Base-by-base conservation (phyloP, 2,113 vertebrate species). In the Larimichthys polyactis region DNA sequence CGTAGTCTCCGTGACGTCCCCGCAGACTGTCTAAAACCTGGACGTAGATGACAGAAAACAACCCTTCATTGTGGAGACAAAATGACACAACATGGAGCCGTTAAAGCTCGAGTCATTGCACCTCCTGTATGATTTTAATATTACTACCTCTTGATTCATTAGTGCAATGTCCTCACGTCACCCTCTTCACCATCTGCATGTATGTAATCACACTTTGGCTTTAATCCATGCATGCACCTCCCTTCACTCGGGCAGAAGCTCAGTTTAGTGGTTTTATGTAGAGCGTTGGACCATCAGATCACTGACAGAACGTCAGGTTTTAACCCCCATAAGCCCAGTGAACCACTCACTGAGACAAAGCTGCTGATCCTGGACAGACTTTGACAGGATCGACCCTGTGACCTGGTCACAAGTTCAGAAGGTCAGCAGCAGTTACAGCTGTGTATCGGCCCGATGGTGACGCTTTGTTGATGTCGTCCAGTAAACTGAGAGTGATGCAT, bases 331-430 rank as follows among this genome's bases (percentile, higher is more conserved):
- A 44, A 82, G 58, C 44, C 12, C 64, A 15, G 59, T 58, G 3
- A 64, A 79, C 16, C 62, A 2, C 79, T 78, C 46, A 11, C 40
- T 20, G 43, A 36, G 57, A 44, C 65, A 64, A 69, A 83, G 68
- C 83, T 44, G 69, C 73, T 84, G 58, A 48, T 68, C 55, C 54
- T 48, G 48, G 19, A 63, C 55, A 55, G 58, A 20, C 71, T 46
- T 57, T 1, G 0, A 9, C 44, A 1, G 17, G 52, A 58, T 71
- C 12, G 29, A 68, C 79, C 79, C 69, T 2, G 4, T 57, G 78
- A 78, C 69, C 83, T 11, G 2, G 0, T 2, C 8, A 32, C 0
- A 3, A 11, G 51, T 71, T 55, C 43, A 58, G 2, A 12, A 15
- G 81, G 63, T 83, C 78, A 46, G 46, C 58, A 51, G 65, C 76